These are phyloP conservation scores for Aleadryas rufinucha DNA, from an alignment of 2,113 vertebrate species.

Conservation along the genomic window DNA sequence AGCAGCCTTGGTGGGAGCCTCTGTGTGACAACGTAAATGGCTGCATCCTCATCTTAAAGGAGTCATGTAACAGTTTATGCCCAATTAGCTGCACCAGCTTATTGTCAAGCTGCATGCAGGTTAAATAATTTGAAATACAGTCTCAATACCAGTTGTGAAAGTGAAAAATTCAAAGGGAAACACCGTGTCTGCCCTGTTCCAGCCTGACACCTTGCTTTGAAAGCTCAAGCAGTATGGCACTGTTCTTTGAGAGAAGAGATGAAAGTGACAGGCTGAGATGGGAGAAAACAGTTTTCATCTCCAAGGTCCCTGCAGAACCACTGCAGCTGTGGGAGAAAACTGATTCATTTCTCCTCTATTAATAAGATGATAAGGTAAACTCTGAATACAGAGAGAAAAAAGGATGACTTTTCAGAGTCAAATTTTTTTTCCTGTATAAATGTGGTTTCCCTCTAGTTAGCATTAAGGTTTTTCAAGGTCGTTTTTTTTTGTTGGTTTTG, in stretches of 20 bases:
- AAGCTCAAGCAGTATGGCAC: not conserved
- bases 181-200: not conserved
- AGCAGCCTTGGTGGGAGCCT: not conserved
- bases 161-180: not conserved
- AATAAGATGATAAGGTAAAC: not conserved
- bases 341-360: not conserved
- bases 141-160: not conserved
- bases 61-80: not conserved
- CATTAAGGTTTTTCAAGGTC: not conserved
- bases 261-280: not conserved
- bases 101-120: not conserved
- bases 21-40: not conserved
- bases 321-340: not conserved
- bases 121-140: not conserved
- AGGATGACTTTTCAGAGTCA: not conserved
- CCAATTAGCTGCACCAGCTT: not conserved
- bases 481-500: not conserved
- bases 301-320: not conserved
- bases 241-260: not conserved
- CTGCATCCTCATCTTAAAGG: not conserved
- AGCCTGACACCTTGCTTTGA: not conserved
- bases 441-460: not conserved
- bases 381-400: not conserved
- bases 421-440: not conserved
- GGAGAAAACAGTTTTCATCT: not conserved